A percentile compares a stretch with the other conserved stretches of the same genome.
phyloP scores from a whole-genome alignment of 1,140 invertebrate genomes.

The Meteorus sp. region DNA sequence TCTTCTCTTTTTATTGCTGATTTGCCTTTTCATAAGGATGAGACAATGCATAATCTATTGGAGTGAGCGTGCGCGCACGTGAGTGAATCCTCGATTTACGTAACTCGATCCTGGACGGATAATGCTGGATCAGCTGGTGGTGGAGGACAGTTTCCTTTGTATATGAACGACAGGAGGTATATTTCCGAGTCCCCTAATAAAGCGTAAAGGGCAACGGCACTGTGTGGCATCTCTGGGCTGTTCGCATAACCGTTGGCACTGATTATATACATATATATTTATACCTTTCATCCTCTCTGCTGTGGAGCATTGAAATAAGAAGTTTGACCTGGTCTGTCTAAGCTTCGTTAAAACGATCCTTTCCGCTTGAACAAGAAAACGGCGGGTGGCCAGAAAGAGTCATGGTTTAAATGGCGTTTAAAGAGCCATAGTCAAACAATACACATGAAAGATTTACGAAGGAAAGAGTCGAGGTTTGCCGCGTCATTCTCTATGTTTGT shows the following conservation, averaged over 20 bases:
- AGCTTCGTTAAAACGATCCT: constrained; percentile 44
- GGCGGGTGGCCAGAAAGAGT: constrained; percentile 33
- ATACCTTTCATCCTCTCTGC: neutral
- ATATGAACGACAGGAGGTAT: constrained; percentile 5
- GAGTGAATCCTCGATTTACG: constrained; percentile 5
- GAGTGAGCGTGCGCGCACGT: too few species aligned
- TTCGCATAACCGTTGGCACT: neutral
- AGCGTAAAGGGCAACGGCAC: constrained; percentile 24
- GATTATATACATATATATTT: neutral
- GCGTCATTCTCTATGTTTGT: neutral
- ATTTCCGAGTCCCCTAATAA: constrained; percentile 12
- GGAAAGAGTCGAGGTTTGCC: neutral
- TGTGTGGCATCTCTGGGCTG: neutral
- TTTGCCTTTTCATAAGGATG: neutral
- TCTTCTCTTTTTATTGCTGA: neutral
- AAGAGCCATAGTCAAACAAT: constrained; percentile 38
- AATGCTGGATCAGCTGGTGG: neutral
- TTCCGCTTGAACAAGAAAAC: constrained; percentile 27
- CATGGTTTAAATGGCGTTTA: constrained; percentile 44
- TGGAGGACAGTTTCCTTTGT: constrained; percentile 2
- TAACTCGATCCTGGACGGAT: constrained; percentile 15
- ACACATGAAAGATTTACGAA: constrained; percentile 21
- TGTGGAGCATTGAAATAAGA: constrained; percentile 3
- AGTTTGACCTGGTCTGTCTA: constrained; percentile 35
- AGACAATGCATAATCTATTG: neutral